Evolutionary conservation across 2,888 invertebrate species (phyloP).

Genomic region (Cryptocheilus praepositus): DNA sequence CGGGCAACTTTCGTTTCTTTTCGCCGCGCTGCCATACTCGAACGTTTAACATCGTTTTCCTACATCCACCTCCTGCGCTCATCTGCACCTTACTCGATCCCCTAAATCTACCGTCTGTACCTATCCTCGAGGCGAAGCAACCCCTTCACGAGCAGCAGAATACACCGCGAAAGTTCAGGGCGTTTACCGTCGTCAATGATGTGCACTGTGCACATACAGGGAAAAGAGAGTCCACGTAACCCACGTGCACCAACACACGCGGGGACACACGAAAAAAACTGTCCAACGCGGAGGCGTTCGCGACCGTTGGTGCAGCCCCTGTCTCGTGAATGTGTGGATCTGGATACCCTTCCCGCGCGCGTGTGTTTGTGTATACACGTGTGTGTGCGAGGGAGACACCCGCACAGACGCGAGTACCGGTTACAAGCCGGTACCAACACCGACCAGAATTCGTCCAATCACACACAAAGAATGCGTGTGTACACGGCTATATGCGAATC

Average conservation of each 20-base stretch:
- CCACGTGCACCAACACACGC: constrained; percentile 6
- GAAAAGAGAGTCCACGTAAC: constrained; percentile 4
- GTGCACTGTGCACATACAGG: constrained; percentile 35
- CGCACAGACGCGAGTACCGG: constrained; percentile 20
- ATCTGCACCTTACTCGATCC: too few relatives aligned
- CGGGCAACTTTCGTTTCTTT: too few relatives aligned
- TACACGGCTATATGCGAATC: too few relatives aligned
- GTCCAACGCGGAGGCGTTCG: constrained; percentile 43
- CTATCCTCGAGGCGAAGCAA: too few relatives aligned
- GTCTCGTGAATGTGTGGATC: too few relatives aligned
- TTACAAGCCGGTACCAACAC: constrained; percentile 34
- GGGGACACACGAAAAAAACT: constrained; percentile 45
- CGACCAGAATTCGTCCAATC: constrained; percentile 60
- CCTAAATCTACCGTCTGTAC: too few relatives aligned
- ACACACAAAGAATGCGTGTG: constrained; percentile 22
- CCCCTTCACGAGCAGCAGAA: too few relatives aligned
- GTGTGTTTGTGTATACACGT: background rate
- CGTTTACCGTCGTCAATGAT: constrained; percentile 56
- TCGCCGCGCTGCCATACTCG: too few relatives aligned
- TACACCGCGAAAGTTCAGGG: constrained; percentile 30
- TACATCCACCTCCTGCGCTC: too few relatives aligned
- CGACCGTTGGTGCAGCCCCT: constrained; percentile 4
- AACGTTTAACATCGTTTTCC: too few relatives aligned
- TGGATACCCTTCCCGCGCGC: too few relatives aligned
- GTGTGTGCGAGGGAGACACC: constrained; percentile 32